These are phyloP conservation scores for Trichogramma evanescens DNA, from an alignment of 2,888 invertebrate genomes.

Conservation along the genomic window DNA sequence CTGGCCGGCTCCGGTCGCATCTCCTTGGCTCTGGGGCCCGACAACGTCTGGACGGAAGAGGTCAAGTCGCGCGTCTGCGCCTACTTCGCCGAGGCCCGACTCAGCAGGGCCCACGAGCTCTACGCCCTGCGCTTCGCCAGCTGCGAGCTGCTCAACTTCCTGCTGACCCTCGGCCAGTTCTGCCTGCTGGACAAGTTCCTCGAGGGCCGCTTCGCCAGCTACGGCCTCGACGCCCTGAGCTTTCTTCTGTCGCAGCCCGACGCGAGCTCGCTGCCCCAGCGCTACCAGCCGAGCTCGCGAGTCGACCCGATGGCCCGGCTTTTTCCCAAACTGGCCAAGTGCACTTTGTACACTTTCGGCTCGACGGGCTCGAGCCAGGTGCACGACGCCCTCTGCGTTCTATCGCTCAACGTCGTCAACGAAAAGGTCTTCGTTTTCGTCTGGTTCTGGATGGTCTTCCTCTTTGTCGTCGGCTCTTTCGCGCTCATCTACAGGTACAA, in stretches of 20 bases:
- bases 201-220: slow-evolving; percentile 56
- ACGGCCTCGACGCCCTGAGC: slow-evolving; percentile 48
- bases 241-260: slow-evolving; percentile 27
- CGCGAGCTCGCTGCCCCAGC: slow-evolving; percentile 49
- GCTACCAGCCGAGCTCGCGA: slow-evolving; percentile 47
- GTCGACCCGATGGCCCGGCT: slow-evolving; percentile 62
- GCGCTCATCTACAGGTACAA: slow-evolving; percentile 60
- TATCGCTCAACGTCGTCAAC: slow-evolving; percentile 71
- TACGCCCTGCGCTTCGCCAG: slow-evolving; percentile 62
- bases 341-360: slow-evolving; percentile 55
- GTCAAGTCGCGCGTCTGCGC: slow-evolving; percentile 54
- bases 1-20: slow-evolving; percentile 32
- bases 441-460: slow-evolving; percentile 67
- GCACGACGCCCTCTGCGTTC: slow-evolving; percentile 63
- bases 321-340: slow-evolving; percentile 66
- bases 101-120: slow-evolving; percentile 48
- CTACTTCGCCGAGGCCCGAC: slow-evolving; percentile 51
- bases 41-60: slow-evolving; percentile 53
- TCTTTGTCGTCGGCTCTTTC: slow-evolving; percentile 57
- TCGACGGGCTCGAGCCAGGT: slow-evolving; percentile 54
- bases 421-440: slow-evolving; percentile 71
- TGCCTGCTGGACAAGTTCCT: slow-evolving; percentile 61
- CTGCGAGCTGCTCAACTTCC: slow-evolving; percentile 68
- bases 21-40: slow-evolving; percentile 48
- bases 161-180: slow-evolving; percentile 55